Percentiles rank a stretch among this genome's conserved stretches.
These are phyloP conservation scores for Cylloceria caligata DNA, from an alignment of 2,888 invertebrate genomes.

Conservation along the genomic window DNA sequence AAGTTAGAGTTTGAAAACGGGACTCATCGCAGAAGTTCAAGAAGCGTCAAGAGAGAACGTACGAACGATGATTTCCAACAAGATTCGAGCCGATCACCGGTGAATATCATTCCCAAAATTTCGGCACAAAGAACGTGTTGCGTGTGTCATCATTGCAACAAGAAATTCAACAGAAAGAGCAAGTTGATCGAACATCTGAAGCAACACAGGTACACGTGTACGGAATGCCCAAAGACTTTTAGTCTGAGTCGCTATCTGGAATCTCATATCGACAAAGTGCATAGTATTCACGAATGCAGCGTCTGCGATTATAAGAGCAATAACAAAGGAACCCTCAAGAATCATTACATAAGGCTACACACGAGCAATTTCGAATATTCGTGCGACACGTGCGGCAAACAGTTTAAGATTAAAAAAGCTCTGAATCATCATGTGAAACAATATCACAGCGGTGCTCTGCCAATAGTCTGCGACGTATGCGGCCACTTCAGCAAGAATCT, in stretches of 20 bases:
- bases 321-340: slow-evolving; percentile 75
- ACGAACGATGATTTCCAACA: not conserved
- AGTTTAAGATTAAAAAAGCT: slow-evolving; percentile 76
- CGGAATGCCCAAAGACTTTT: slow-evolving; percentile 62
- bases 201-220: slow-evolving; percentile 66
- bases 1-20: not conserved
- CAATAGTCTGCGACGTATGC: slow-evolving; percentile 77
- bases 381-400: slow-evolving; percentile 75
- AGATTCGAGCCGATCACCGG: not conserved
- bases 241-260: slow-evolving; percentile 53
- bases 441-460: slow-evolving; percentile 73
- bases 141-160: slow-evolving; percentile 74
- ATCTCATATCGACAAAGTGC: slow-evolving; percentile 60
- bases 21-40: slow-evolving; percentile 5
- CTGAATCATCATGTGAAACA: slow-evolving; percentile 76
- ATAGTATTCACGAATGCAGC: slow-evolving; percentile 58
- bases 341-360: slow-evolving; percentile 75
- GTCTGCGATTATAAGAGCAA: slow-evolving; percentile 76
- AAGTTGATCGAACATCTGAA: slow-evolving; percentile 62
- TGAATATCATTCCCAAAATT: not conserved
- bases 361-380: slow-evolving; percentile 73
- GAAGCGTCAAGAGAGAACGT: not conserved
- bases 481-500: slow-evolving; percentile 76
- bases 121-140: slow-evolving; percentile 36
- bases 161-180: slow-evolving; percentile 72